phyloP scores from a whole-genome alignment of 2,113 vertebrate genomes.

The Daphoenositta chrysoptera region DNA sequence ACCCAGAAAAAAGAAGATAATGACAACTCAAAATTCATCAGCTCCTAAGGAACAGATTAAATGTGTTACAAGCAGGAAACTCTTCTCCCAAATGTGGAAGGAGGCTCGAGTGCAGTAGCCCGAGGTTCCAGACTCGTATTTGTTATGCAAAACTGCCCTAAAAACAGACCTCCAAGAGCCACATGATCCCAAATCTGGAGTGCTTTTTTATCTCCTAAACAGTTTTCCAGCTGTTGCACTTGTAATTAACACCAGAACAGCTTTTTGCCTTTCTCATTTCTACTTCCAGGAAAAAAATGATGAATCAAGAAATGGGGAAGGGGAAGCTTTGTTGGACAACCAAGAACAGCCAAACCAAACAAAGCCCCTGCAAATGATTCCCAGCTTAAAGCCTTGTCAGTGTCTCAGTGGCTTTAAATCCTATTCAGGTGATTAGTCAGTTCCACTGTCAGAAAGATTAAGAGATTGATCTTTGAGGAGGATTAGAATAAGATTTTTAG shows the following conservation, averaged over 20 bases:
- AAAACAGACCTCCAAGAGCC: neutral
- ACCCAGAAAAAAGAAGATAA: neutral
- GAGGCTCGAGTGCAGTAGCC: neutral
- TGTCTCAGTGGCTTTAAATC: neutral
- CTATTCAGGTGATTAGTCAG: neutral
- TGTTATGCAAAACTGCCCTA: neutral
- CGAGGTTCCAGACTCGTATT: neutral
- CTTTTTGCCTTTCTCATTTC: neutral
- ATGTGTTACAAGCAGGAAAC: neutral
- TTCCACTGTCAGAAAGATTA: neutral
- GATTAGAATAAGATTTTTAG: neutral
- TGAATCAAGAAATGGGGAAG: neutral
- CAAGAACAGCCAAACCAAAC: neutral
- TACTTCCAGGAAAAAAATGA: neutral
- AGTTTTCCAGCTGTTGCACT: neutral
- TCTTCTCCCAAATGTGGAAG: neutral
- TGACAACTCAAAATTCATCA: neutral
- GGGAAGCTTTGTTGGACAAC: neutral
- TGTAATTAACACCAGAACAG: neutral
- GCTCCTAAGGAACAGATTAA: neutral
- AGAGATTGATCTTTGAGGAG: neutral
- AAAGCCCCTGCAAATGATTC: neutral
- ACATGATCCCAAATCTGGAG: neutral
- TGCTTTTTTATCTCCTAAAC: neutral
- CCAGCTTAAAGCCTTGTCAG: neutral